These are phyloP conservation scores for Papilio elwesi DNA, from an alignment of 2,888 invertebrate species.

Conservation along the genomic window DNA sequence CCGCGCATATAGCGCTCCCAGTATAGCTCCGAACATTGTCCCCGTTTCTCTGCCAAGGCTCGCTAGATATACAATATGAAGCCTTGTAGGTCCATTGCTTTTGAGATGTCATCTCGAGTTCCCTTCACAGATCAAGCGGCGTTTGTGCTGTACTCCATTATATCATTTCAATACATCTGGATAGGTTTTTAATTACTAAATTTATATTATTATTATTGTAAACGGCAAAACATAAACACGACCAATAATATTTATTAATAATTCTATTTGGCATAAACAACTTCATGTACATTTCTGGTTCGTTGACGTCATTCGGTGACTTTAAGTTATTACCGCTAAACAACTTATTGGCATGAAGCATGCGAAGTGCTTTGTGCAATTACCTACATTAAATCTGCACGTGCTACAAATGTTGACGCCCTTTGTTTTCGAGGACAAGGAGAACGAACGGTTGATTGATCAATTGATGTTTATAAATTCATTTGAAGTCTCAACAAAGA, in stretches of 20 bases:
- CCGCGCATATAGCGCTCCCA: slow-evolving; percentile 21
- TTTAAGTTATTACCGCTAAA: slow-evolving; percentile 1
- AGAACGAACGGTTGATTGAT: slow-evolving; percentile 2
- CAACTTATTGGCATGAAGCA: slow-evolving; percentile 7
- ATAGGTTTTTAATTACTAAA: not conserved
- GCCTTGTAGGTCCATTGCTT: slow-evolving; percentile 38
- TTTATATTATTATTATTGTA: not conserved
- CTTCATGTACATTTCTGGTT: not conserved
- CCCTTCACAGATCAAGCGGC: slow-evolving; percentile 21
- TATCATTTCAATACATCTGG: not conserved
- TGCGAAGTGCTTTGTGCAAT: slow-evolving; percentile 11
- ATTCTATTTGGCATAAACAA: not conserved
- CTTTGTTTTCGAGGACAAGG: slow-evolving; percentile 12
- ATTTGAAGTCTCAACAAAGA: not conserved
- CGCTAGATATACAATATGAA: slow-evolving; percentile 37
- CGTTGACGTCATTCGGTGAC: slow-evolving; percentile 8
- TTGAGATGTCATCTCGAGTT: slow-evolving; percentile 38
- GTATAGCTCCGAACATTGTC: slow-evolving; percentile 33
- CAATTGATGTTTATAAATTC: not conserved
- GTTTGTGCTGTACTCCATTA: slow-evolving; percentile 7
- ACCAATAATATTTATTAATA: not conserved
- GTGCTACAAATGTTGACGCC: slow-evolving; percentile 12
- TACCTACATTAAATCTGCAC: slow-evolving; percentile 13
- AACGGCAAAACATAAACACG: too few species aligned
- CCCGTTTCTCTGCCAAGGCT: slow-evolving; percentile 34